phyloP scores from a whole-genome alignment of 2,113 vertebrate species.

The Dromaius novaehollandiae region DNA sequence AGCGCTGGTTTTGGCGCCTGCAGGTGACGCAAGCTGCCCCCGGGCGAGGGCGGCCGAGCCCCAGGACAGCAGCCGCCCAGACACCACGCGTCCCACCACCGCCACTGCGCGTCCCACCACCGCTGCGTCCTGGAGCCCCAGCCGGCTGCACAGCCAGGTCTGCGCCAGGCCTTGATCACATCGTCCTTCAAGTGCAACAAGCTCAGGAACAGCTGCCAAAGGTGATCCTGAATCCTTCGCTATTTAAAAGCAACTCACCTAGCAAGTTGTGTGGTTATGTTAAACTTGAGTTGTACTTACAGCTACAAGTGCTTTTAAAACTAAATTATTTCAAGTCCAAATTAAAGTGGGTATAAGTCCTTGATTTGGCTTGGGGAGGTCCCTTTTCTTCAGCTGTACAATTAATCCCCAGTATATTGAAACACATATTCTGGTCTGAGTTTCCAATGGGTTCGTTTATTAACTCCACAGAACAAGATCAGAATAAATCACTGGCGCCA shows the following conservation, averaged over 20 bases:
- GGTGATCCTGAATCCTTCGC: fast-evolving
- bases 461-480: background rate
- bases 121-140: no score
- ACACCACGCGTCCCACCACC: no score
- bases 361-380: background rate
- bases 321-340: background rate
- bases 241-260: background rate
- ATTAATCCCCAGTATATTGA: background rate
- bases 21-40: background rate
- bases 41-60: no score
- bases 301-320: background rate
- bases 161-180: fast-evolving
- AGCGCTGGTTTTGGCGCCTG: background rate
- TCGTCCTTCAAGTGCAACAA: background rate
- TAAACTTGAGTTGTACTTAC: no score
- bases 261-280: background rate
- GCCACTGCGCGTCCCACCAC: no score
- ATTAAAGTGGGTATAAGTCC: fast-evolving
- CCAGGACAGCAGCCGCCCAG: no score
- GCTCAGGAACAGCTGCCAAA: background rate
- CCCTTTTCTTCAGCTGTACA: background rate
- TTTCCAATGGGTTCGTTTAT: background rate
- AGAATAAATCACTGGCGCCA: background rate
- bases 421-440: background rate
- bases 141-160: background rate